Evolutionary conservation across 2,797 vertebrate genomes (phyloP), one percentile per base, ranked within the genome.

Genomic region (Lagorchestes hirsutus): DNA sequence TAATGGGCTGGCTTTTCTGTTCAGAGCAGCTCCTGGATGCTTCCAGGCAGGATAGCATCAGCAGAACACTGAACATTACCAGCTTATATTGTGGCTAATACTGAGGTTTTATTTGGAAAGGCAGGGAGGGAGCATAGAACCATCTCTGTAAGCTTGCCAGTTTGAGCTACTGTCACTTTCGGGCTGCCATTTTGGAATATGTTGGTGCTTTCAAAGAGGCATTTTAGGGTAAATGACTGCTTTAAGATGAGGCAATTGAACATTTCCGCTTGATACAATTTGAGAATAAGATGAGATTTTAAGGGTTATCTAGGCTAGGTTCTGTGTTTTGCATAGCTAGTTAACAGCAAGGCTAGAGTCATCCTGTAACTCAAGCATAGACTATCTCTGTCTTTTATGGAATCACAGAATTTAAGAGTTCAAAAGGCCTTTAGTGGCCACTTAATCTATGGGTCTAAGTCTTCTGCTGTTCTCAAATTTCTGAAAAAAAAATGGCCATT

Each of bases 1-100:
- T 67, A 97, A 97, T 96, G 98, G 97, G 96, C 93, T 94, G 91
- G 55, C 58, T 46, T 93, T 94, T 96, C 96, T 94, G 40, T 95
- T 96, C 95, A 97, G 54, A 91, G 95, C 96, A 96, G 94, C 95
- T 97, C 96, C 97, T 95, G 95, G 97, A 96, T 97, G 92, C 97
- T 97, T 96, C 58, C 0, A 54, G 93, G 93, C 91, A 94, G 97
- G 91, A 82, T 97, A 95, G 93, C 93, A 96, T 96, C 97, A 97
- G 93, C 57, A 93, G 67, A 98, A 90, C 93, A 94, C 97, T 96
- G 96, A 97, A 97, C 92, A 96, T 82, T 96, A 97, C 98, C 93
- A 96, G n/a, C 74, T 82, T 95, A 50, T 93, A 67, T 95, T 94
- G 94, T 55, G 95, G 56, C 74, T 96, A 93, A 96, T 92, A 28